Evolutionary conservation across 2,113 vertebrate genomes (phyloP).

Genomic region (Condylura cristata): DNA sequence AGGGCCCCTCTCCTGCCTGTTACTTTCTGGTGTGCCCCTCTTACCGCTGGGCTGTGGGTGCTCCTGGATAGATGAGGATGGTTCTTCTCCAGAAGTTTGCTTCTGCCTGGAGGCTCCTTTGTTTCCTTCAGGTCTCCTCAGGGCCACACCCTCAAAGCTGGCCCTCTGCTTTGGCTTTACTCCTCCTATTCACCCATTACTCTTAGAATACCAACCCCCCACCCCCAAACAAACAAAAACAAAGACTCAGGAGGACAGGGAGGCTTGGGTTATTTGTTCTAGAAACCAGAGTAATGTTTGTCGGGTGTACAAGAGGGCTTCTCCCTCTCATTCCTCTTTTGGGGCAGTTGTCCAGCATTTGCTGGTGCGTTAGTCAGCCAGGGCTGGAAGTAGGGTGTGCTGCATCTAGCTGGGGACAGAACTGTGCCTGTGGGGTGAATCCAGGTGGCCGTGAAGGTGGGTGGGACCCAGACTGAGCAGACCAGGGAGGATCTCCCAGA

Average conservation of each 20-base stretch:
- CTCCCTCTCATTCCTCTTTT: not conserved
- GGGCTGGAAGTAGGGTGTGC: not conserved
- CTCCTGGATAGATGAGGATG: not conserved
- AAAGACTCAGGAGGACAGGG: not conserved
- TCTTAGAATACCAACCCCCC: not conserved
- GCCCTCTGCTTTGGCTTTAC: not conserved
- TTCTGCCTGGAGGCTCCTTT: not conserved
- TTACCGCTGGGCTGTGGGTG: not conserved
- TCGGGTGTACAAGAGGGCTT: not conserved
- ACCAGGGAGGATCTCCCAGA: not conserved
- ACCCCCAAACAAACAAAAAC: too few relatives aligned
- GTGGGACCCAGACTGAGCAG: not conserved
- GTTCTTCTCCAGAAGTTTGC: not conserved
- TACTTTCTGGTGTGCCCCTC: accelerated
- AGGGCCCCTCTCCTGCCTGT: not conserved
- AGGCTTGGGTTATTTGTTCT: not conserved
- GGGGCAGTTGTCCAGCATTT: not conserved
- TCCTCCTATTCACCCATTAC: accelerated
- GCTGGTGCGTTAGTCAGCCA: not conserved
- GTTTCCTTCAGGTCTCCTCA: not conserved
- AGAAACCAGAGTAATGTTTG: not conserved
- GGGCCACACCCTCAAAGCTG: not conserved
- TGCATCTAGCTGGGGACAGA: not conserved
- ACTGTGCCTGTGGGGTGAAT: not conserved
- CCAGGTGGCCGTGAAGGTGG: not conserved